Base-by-base conservation (phyloP, 2,113 vertebrate species). In the Cacatua alba region DNA sequence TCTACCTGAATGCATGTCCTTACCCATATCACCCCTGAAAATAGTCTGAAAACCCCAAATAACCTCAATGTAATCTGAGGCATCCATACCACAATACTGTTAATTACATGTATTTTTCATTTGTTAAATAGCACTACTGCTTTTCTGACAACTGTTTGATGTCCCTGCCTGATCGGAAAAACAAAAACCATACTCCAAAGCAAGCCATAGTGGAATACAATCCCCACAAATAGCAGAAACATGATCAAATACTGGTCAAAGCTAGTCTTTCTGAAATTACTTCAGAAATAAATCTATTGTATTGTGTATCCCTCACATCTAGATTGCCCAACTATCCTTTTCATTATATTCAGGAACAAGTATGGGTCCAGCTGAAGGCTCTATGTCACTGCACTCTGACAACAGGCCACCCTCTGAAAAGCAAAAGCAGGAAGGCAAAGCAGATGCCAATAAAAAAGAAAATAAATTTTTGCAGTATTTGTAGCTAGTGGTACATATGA, bases 1-100 rank as follows among this genome's bases (percentile, higher is more conserved):
- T 43, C 46, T 67, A 63, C 37, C 43, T 10, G 68, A 70, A 28
- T 7, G 3, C 17, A 2, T 3, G 12, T 7, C 85, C 49, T 37
- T 52, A 4, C 4, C 48, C 14, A 8, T 39, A 60, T 12, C 59
- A 52, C 10, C 35, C 21, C 11, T 44, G 39, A 64, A 86, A 59
- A 68, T 3, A 28, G 75, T 13, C 51, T 52, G 70, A 69, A 72
- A n/a, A 9, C 19, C 26, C 62, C 33, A 37, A 14, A 71, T 3
- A 83, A 33, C 14, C 41, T 17, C 25, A 25, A 53, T 4, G 37
- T 18, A 9, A 33, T 13, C 28, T 65, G 59, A 43, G 35, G 33
- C 3, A 29, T 29, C 17, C 8, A 1, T 5, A 7, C 7, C 24
- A 20, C 48, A 70, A 29, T 2, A 4, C 20, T 5, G 21, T 0